A percentile compares a stretch with the other conserved stretches of the same genome.
Evolutionary conservation across 2,888 invertebrate species (phyloP).

Genomic region (Caenorhabditis sinica): DNA sequence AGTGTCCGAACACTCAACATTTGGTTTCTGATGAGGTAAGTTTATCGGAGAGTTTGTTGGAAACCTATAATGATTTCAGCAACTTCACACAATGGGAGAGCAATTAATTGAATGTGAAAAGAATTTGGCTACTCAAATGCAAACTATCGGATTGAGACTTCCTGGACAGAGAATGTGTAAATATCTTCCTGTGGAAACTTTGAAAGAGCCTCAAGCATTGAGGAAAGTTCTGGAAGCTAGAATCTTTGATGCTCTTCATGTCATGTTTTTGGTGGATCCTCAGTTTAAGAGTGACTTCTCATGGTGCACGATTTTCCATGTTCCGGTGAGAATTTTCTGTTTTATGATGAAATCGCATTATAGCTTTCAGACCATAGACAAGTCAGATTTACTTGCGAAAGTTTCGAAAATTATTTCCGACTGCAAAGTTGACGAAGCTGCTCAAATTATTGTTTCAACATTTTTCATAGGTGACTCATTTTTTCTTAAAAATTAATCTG

Average conservation of each 20-base stretch:
- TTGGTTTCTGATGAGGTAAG: constrained; percentile 56
- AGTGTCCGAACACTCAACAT: constrained; percentile 71
- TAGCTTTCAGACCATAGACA: constrained; percentile 35
- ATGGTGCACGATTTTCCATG: constrained; percentile 71
- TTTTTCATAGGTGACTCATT: constrained; percentile 58
- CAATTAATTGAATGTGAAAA: constrained; percentile 78
- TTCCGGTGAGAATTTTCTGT: constrained; percentile 32
- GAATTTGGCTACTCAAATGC: constrained; percentile 77
- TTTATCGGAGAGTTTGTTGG: no score
- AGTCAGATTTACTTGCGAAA: constrained; percentile 28
- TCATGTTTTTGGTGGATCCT: constrained; percentile 71
- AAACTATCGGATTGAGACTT: constrained; percentile 76
- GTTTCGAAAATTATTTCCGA: constrained; percentile 59
- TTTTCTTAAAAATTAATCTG: no score
- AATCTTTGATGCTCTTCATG: constrained; percentile 75
- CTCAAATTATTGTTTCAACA: constrained; percentile 48
- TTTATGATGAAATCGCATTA: not conserved
- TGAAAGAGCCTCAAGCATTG: constrained; percentile 75
- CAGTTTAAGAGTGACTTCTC: constrained; percentile 69
- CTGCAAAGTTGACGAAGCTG: constrained; percentile 56
- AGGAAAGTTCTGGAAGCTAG: constrained; percentile 69
- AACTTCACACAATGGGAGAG: constrained; percentile 76
- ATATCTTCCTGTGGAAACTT: constrained; percentile 76
- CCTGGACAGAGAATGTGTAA: constrained; percentile 78
- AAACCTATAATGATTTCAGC: constrained; percentile 12